phyloP scores from a whole-genome alignment of 1,140 invertebrate species.

The Polypedilum pembai region DNA sequence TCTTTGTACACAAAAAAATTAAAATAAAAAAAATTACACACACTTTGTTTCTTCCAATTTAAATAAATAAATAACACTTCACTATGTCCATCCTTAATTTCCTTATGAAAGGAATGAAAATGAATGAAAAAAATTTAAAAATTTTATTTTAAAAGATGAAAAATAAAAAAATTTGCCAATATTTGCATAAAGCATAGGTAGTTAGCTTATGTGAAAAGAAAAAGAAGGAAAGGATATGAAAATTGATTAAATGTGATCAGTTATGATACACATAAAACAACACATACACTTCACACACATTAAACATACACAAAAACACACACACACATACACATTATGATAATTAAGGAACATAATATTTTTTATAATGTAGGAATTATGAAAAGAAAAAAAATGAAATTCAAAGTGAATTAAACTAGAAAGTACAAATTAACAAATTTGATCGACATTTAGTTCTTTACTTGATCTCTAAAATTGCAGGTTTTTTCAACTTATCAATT shows the following conservation, averaged over 20 bases:
- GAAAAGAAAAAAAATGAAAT: slow-evolving; percentile 1
- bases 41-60: too few species aligned
- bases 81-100: too few species aligned
- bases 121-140: too few species aligned
- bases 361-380: slow-evolving; percentile 13
- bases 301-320: not conserved
- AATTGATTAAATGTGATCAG: not conserved
- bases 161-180: not conserved
- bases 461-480: slow-evolving; percentile 2
- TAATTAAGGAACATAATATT: not conserved
- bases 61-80: too few species aligned
- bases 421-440: slow-evolving; percentile 16
- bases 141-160: too few species aligned
- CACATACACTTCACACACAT: not conserved
- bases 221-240: not conserved
- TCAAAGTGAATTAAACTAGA: slow-evolving; percentile 18
- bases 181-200: not conserved
- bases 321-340: not conserved
- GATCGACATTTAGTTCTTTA: slow-evolving; percentile 17
- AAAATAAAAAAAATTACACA: too few species aligned
- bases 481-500: slow-evolving; percentile 14
- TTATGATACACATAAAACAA: not conserved
- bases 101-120: too few species aligned
- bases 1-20: too few species aligned
- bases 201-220: not conserved